phyloP scores from a whole-genome alignment of 1,140 invertebrate genomes.

The Drosophila carrolli region DNA sequence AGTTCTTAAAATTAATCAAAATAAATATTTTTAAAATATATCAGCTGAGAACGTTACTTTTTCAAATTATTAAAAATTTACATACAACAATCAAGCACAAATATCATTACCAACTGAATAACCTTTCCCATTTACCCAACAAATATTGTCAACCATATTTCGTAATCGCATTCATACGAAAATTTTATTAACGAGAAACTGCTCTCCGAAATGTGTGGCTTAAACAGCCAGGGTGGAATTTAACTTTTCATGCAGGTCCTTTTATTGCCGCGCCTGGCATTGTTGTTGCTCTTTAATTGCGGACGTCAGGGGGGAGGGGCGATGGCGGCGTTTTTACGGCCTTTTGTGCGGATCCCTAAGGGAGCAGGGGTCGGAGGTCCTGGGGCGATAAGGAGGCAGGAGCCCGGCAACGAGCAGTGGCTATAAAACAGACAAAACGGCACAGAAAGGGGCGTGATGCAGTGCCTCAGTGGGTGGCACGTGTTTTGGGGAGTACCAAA shows the following conservation, averaged over 20 bases:
- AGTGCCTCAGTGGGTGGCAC: constrained; percentile 47
- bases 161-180: constrained; percentile 24
- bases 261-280: constrained; percentile 44
- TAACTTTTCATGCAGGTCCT: constrained; percentile 39
- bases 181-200: constrained; percentile 35
- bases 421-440: constrained; percentile 43
- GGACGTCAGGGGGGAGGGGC: constrained; percentile 12
- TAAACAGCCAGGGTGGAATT: constrained; percentile 15
- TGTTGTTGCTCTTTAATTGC: constrained; percentile 52
- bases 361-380: neutral
- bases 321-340: constrained; percentile 37
- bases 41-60: too few relatives aligned
- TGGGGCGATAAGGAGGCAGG: constrained; percentile 2
- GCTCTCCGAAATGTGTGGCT: constrained; percentile 17
- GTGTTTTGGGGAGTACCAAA: constrained; percentile 46
- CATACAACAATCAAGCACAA: too few relatives aligned
- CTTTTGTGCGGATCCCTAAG: constrained; percentile 31
- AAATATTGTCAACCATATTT: constrained; percentile 22
- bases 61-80: too few relatives aligned
- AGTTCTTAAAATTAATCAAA: too few relatives aligned
- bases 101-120: neutral
- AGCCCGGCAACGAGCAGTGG: constrained; percentile 14
- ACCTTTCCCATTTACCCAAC: constrained; percentile 21
- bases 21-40: too few relatives aligned
- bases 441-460: constrained; percentile 14